A percentile compares a stretch with the other conserved stretches of the same genome.
Evolutionary conservation across 2,888 invertebrate genomes (phyloP).

Genomic region (Xestia xanthographa): DNA sequence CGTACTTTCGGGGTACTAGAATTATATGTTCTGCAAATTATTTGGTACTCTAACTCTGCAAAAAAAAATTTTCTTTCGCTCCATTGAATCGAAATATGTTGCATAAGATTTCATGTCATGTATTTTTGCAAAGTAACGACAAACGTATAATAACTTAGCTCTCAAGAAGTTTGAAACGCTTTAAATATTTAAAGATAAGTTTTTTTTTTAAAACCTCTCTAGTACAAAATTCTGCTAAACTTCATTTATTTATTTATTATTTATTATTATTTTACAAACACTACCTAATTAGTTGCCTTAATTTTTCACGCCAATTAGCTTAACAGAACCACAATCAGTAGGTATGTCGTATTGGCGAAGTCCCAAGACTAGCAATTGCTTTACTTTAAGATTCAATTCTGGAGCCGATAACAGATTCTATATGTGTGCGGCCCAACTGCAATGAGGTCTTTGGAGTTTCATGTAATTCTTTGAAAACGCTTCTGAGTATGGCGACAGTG

Average conservation of each 20-base stretch:
- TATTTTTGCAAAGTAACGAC: no score
- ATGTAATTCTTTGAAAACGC: neutral
- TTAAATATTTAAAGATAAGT: no score
- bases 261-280: no score
- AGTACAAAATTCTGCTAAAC: neutral
- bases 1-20: neutral
- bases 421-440: neutral
- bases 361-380: conserved; percentile 65
- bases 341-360: conserved; percentile 38
- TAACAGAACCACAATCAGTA: conserved; percentile 16
- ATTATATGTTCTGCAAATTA: no score
- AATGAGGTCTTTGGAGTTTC: neutral
- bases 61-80: no score
- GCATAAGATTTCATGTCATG: no score
- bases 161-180: no score
- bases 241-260: no score
- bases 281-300: neutral
- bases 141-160: no score
- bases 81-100: no score
- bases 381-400: conserved; percentile 58
- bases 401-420: neutral
- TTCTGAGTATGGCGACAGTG: neutral
- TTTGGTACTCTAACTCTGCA: no score
- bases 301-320: conserved; percentile 19
- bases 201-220: no score